Percentiles rank a stretch among this genome's conserved stretches.
Conservation (phyloP, 2,888 invertebrate species). For the Melanargia galathea region DNA sequence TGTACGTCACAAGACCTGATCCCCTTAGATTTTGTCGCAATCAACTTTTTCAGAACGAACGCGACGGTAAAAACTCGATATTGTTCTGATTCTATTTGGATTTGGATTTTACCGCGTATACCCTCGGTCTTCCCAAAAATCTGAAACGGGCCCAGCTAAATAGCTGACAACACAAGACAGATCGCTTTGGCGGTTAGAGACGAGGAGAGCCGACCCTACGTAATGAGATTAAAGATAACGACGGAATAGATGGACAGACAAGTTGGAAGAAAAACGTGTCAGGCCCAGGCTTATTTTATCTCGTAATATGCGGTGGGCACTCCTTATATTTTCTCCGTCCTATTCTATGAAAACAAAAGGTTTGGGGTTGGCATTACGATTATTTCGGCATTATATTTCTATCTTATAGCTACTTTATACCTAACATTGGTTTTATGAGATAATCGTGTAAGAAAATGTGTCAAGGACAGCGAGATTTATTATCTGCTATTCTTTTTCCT, state of each 20-base stretch:
- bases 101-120: slow-evolving; percentile 2
- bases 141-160: slow-evolving; percentile 6
- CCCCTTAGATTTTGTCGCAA: too few species aligned
- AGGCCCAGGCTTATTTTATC: slow-evolving; percentile 9
- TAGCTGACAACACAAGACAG: slow-evolving; percentile 18
- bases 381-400: slow-evolving; percentile 6
- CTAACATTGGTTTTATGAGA: slow-evolving; percentile 4
- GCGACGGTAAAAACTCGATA: not conserved
- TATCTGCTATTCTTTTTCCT: not conserved
- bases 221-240: slow-evolving; percentile 20
- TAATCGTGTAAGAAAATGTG: slow-evolving; percentile 10
- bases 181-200: slow-evolving; percentile 7
- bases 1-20: too few species aligned
- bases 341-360: slow-evolving; percentile 17
- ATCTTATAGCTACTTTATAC: not conserved
- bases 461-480: slow-evolving; percentile 15
- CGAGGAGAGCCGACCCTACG: slow-evolving; percentile 19
- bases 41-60: too few species aligned
- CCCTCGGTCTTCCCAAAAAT: not conserved
- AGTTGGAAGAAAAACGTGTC: slow-evolving; percentile 17
- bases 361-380: slow-evolving; percentile 2
- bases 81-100: not conserved
- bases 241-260: slow-evolving; percentile 14
- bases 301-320: slow-evolving; percentile 5
- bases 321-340: not conserved